phyloP scores from a whole-genome alignment of 2,888 invertebrate species.

The Mantis religiosa region DNA sequence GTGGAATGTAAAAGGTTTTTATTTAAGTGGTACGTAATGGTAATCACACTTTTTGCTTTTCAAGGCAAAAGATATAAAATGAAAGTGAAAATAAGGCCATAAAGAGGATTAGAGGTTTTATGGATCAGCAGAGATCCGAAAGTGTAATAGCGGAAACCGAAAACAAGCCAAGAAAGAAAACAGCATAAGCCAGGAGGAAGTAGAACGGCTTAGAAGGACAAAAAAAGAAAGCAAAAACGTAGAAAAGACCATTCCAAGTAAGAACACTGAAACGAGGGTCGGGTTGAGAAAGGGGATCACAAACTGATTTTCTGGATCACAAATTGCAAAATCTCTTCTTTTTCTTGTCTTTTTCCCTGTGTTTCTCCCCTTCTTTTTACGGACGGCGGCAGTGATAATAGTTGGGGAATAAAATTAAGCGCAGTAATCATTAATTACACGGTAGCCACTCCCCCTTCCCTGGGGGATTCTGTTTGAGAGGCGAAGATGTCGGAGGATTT shows the following conservation, averaged over 20 bases:
- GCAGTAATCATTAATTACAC: conserved; percentile 32
- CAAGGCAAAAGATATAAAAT: neutral
- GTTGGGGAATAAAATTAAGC: conserved; percentile 33
- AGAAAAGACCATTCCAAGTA: neutral
- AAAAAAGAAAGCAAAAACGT: neutral
- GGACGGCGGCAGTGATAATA: conserved; percentile 29
- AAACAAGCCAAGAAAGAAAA: neutral
- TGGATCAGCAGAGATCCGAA: neutral
- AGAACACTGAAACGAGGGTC: neutral
- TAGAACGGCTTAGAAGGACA: neutral
- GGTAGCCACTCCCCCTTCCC: neutral
- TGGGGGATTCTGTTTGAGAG: neutral
- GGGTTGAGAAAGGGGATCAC: conserved; percentile 16
- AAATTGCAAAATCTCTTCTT: conserved; percentile 31
- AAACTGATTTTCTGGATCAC: conserved; percentile 34
- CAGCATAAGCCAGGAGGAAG: neutral
- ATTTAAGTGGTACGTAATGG: neutral
- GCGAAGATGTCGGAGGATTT: neutral
- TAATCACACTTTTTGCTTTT: neutral
- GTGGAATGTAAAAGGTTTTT: too few relatives aligned
- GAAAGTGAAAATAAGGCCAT: neutral
- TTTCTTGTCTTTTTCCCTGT: neutral
- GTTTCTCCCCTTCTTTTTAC: neutral
- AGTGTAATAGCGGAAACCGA: neutral
- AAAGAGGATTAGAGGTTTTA: neutral